A percentile compares a stretch with the other conserved stretches of the same genome.
phyloP scores from a whole-genome alignment of 1,140 invertebrate genomes.

The Platorchestia sp. region DNA sequence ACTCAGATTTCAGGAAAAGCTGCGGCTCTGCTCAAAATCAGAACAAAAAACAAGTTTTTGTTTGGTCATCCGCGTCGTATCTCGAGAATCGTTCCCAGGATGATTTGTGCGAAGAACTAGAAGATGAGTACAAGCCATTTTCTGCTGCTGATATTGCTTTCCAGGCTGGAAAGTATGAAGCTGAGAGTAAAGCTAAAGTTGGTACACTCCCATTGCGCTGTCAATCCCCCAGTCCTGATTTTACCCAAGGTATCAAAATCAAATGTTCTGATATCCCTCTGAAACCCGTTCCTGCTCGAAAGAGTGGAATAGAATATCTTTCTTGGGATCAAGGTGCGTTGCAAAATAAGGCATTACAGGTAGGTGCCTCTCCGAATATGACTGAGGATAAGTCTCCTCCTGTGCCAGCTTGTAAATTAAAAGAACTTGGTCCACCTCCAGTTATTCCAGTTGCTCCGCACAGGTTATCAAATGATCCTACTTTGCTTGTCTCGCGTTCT shows the following conservation, averaged over 20 bases:
- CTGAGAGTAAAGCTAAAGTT: background rate
- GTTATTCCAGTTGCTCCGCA: background rate
- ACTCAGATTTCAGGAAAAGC: background rate
- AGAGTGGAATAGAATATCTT: background rate
- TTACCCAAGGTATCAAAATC: background rate
- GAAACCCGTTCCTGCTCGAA: background rate
- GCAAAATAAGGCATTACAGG: background rate
- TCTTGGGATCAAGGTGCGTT: background rate
- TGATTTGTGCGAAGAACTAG: background rate
- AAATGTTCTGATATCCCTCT: conserved; percentile 24
- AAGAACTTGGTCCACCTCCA: background rate
- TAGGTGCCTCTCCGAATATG: background rate
- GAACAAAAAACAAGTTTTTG: background rate
- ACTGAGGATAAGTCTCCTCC: background rate
- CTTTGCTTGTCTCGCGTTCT: background rate
- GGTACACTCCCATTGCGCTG: background rate
- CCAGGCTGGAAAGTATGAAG: background rate
- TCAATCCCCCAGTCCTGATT: background rate
- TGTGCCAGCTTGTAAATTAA: background rate
- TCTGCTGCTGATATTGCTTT: background rate
- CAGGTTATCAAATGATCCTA: background rate
- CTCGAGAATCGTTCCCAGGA: background rate
- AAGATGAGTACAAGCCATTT: conserved; percentile 1
- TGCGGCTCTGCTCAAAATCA: background rate
- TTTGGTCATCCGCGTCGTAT: background rate